Percentiles rank a stretch among this genome's conserved stretches.
Evolutionary conservation across 2,888 invertebrate genomes (phyloP).

Genomic region (Macaria notata): DNA sequence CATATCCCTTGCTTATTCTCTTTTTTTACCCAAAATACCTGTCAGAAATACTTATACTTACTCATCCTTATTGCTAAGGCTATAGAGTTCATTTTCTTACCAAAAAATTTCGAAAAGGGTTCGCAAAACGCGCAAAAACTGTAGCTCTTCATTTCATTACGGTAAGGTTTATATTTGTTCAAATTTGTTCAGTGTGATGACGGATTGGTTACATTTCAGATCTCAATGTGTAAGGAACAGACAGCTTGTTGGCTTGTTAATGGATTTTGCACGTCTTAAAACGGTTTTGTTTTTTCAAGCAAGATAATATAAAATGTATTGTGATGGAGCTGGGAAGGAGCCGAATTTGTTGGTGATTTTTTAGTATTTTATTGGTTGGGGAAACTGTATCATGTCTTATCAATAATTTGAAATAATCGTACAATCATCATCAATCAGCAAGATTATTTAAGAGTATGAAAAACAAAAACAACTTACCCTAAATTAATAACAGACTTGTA

Average conservation of each 20-base stretch:
- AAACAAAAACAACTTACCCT: too few species aligned
- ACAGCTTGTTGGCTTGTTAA: slow-evolving; percentile 52
- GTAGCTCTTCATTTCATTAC: neutral
- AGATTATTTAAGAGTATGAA: too few species aligned
- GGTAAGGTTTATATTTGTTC: slow-evolving; percentile 4
- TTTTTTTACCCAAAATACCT: slow-evolving; percentile 33
- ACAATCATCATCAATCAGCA: too few species aligned
- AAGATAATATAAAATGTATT: slow-evolving; percentile 1
- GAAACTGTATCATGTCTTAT: too few species aligned
- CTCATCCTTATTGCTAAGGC: neutral
- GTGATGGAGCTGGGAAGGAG: neutral
- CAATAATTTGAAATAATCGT: too few species aligned
- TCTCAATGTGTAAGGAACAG: slow-evolving; percentile 39
- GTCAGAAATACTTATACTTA: slow-evolving; percentile 1
- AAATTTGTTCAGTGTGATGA: slow-evolving; percentile 44
- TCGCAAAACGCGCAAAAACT: neutral
- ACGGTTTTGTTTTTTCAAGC: slow-evolving; percentile 40
- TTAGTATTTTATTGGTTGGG: too few species aligned
- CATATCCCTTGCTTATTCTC: slow-evolving; percentile 57
- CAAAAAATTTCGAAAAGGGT: neutral
- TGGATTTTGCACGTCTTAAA: slow-evolving; percentile 52
- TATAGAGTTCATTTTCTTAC: slow-evolving; percentile 16
- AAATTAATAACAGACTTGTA: too few species aligned
- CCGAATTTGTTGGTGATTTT: too few species aligned
- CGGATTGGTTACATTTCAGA: slow-evolving; percentile 57